Percentiles rank a stretch among this genome's conserved stretches.
Conservation (phyloP, 2,113 vertebrate species). For the Pangasianodon hypophthalmus region DNA sequence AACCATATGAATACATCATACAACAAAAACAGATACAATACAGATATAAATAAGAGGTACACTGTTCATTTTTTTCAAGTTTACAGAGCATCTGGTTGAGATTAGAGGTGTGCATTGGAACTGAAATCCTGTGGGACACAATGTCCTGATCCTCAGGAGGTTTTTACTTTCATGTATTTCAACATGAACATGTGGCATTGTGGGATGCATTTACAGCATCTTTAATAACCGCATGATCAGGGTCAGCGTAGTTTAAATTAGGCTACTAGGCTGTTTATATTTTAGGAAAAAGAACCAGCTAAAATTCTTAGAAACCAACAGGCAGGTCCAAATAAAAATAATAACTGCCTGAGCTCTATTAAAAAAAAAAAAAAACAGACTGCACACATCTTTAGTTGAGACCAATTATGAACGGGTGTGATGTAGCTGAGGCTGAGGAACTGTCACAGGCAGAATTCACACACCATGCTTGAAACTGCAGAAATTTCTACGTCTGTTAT, state of each 20-base stretch:
- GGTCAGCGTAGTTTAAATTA: not conserved
- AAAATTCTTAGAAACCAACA: not conserved
- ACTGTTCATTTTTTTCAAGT: not conserved
- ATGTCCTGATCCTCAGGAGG: not conserved
- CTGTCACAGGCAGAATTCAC: not conserved
- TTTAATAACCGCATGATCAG: not conserved
- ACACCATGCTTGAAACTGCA: not conserved
- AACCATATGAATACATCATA: not conserved
- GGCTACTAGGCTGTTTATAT: not conserved
- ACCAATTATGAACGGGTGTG: not conserved
- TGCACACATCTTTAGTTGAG: not conserved
- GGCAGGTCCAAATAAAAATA: not conserved
- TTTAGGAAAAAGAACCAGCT: not conserved
- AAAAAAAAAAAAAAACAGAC: not conserved
- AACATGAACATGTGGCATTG: not conserved
- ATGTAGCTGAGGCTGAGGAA: not conserved
- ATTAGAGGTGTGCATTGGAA: not conserved
- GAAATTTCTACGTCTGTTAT: not conserved
- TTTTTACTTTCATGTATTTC: not conserved
- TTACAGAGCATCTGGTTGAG: not conserved
- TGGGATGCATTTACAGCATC: not conserved
- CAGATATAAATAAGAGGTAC: not conserved
- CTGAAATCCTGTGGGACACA: not conserved
- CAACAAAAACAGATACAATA: too few species aligned
- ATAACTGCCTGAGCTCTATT: not conserved